Evolutionary conservation across 1,140 invertebrate species (phyloP), one percentile per base, ranked within the genome.

Genomic region (Drosophila sp.): DNA sequence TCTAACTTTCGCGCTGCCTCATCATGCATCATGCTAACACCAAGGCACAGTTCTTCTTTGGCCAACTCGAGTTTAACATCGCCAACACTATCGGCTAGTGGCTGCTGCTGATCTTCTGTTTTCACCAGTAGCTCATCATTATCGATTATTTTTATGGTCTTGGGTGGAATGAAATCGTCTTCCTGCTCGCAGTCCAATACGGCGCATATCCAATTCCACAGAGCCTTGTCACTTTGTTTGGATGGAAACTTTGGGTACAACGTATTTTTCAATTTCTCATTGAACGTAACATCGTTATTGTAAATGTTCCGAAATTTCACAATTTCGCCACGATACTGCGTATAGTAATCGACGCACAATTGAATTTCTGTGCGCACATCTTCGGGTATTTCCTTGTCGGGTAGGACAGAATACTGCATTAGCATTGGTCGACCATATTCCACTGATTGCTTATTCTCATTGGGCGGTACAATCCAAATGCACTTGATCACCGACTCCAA

Each of bases 381-480:
- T 81, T 96, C 94, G 17, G 96, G 95, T 40, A 98, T 93, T 85
- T 96, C 96, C 35, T 95, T 95, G 90, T 98, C 97, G 80, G 97
- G 95, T 4, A 96, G 93, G 60, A 97, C 94, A 67, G 95, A 96
- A 79, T 97, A 98, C 76, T 96, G 96, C 92, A 99, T 95, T 7
- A 96, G 93, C 95, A 98, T 96, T 1, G 98, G 97, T 38, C 96
- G 94, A 0, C 97, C 97, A 93, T 98, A 98, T 92, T 99, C 98
- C 62, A 83, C 73, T 38, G 96, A 95, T 3, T 97, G 97, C 80
- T 96, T 95, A 81, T 96, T 96, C 93, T 99, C 98, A 35, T 96
- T 96, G 11, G 98, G 98, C 23, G 98, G 98, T 93, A 98, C 95
- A 1, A 98, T 97, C 98, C 98, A 99, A 91, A 97, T 99, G 63